Percentiles rank a stretch among this genome's conserved stretches.
phyloP scores from a whole-genome alignment of 1,140 invertebrate species.

The Lepidotrigona ventralis region DNA sequence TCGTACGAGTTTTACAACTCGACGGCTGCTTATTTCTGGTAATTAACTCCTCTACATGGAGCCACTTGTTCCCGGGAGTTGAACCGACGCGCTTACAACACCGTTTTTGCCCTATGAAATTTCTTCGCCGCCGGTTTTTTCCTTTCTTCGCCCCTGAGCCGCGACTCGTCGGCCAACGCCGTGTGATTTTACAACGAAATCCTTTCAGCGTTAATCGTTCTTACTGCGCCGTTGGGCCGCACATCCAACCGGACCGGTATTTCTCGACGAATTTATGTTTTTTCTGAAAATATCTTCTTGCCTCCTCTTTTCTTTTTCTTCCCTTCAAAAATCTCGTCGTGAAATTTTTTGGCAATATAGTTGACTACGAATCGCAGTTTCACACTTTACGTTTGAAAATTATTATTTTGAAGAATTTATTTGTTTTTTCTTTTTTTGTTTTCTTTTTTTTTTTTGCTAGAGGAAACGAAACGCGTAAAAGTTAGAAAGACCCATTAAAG shows the following conservation, averaged over 20 bases:
- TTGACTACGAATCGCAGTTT: background rate
- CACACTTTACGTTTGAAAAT: background rate
- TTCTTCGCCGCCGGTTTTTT: constrained; percentile 45
- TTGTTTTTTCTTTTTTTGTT: background rate
- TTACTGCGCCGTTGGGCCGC: background rate
- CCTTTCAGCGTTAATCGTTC: constrained; percentile 16
- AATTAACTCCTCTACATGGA: constrained; percentile 44
- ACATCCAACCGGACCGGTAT: too few relatives aligned
- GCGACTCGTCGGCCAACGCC: background rate
- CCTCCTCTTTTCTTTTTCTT: background rate
- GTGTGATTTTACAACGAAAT: constrained; percentile 33
- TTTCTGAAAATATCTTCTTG: background rate
- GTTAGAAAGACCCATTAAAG: background rate
- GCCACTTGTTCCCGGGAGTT: constrained; percentile 49
- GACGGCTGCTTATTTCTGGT: constrained; percentile 48
- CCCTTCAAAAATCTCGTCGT: too few relatives aligned
- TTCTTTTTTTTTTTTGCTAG: background rate
- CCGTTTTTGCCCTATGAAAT: constrained; percentile 46
- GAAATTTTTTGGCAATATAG: background rate
- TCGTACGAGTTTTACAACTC: constrained; percentile 31
- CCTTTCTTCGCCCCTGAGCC: background rate
- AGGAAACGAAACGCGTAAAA: background rate
- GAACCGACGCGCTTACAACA: constrained; percentile 40
- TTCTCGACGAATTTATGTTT: constrained; percentile 12
- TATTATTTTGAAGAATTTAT: background rate